phyloP scores from a whole-genome alignment of 2,797 vertebrate species.

The Sternotherus odoratus region DNA sequence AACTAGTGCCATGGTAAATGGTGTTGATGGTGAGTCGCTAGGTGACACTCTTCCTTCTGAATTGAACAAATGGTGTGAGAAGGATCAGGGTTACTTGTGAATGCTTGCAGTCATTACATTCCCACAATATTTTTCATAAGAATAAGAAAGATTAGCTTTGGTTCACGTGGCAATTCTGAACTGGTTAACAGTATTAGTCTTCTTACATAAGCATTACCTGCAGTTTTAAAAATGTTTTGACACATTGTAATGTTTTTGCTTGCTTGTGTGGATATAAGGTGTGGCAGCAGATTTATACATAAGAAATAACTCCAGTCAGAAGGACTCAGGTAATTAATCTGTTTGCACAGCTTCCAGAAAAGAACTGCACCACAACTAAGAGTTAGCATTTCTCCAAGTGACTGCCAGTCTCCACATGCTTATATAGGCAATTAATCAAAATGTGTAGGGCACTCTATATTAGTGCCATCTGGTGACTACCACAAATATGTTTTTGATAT shows the following conservation, averaged over 20 bases:
- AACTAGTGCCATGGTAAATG: rapidly evolving
- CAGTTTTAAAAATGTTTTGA: neutral
- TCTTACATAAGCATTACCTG: rapidly evolving
- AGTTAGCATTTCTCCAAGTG: neutral
- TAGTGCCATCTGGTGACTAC: neutral
- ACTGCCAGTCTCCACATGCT: neutral
- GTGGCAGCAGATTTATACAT: neutral
- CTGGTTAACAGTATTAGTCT: rapidly evolving
- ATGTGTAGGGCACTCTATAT: neutral
- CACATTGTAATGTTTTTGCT: neutral
- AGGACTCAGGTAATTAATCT: neutral
- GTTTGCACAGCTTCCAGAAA: neutral
- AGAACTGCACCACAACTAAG: neutral
- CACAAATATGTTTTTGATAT: neutral
- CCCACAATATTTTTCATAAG: neutral
- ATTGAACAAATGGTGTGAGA: neutral
- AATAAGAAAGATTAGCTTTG: neutral
- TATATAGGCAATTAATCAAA: neutral
- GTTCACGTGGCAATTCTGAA: neutral
- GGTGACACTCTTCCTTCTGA: neutral
- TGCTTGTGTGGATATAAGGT: neutral
- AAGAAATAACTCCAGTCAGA: neutral
- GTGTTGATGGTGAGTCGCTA: neutral
- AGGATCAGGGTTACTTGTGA: neutral
- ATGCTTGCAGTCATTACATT: neutral